Evolutionary conservation across 2,797 vertebrate genomes (phyloP).

Genomic region (Manis crassicaudata): DNA sequence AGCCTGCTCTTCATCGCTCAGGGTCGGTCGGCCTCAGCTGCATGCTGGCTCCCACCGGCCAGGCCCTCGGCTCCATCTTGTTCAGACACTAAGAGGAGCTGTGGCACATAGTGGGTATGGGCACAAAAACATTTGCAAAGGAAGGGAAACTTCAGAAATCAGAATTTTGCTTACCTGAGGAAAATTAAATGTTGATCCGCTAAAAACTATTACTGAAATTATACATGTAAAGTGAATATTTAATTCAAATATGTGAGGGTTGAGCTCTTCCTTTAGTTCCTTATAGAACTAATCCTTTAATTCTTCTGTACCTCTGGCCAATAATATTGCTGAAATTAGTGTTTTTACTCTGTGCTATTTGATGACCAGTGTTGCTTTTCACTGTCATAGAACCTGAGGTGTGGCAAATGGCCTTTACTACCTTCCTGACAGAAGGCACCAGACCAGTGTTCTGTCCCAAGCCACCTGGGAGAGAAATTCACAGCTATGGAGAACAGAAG

Average conservation of each 20-base stretch:
- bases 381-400: neutral
- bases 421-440: neutral
- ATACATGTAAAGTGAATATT: neutral
- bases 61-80: neutral
- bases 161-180: neutral
- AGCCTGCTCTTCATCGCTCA: rapidly evolving
- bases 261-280: neutral
- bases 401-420: rapidly evolving
- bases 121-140: neutral
- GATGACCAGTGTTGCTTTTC: neutral
- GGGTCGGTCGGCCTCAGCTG: neutral
- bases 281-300: neutral
- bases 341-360: neutral
- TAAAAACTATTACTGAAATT: neutral
- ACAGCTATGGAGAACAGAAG: neutral
- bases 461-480: neutral
- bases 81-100: neutral
- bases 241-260: neutral
- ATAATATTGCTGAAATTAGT: neutral
- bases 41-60: neutral
- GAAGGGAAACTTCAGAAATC: neutral
- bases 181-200: neutral
- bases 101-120: neutral
- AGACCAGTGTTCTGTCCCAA: no score
- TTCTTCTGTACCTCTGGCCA: neutral